Conservation (phyloP, 1,140 invertebrate genomes). For the Caenorhabditis briggsae region DNA sequence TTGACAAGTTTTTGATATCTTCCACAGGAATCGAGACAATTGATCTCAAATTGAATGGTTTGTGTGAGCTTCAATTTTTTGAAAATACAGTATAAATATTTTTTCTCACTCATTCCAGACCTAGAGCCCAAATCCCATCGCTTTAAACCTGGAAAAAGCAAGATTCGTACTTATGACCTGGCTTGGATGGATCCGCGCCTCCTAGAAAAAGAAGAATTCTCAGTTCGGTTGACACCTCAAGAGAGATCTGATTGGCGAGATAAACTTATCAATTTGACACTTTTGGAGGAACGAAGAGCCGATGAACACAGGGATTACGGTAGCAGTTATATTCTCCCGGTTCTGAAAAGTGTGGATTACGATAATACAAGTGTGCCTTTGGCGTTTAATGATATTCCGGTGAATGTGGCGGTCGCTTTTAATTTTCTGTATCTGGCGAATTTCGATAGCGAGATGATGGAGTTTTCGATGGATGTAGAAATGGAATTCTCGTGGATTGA, state of each 20-base stretch:
- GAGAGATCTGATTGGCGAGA: conserved; percentile 7
- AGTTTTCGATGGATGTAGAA: conserved; percentile 74
- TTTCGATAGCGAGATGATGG: conserved; percentile 76
- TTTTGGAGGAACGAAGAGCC: conserved; percentile 10
- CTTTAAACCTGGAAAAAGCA: conserved; percentile 35
- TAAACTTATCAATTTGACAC: conserved; percentile 5
- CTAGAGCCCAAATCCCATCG: conserved; percentile 7
- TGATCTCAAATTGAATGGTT: too few species aligned
- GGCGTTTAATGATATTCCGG: conserved; percentile 67
- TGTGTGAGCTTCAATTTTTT: not conserved
- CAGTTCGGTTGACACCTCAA: conserved; percentile 8
- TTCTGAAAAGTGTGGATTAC: conserved; percentile 73
- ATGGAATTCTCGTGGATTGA: conserved; percentile 72
- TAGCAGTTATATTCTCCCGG: conserved; percentile 74
- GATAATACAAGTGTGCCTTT: conserved; percentile 75
- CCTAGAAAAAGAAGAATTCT: conserved; percentile 23
- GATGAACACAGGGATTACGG: conserved; percentile 69
- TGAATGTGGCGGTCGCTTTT: conserved; percentile 73
- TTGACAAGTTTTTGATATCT: too few species aligned
- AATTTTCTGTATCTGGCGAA: conserved; percentile 75
- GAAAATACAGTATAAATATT: not conserved
- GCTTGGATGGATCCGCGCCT: conserved; percentile 14
- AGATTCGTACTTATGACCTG: conserved; percentile 38
- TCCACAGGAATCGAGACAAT: too few species aligned
- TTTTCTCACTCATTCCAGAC: not conserved